A percentile compares a stretch with the other conserved stretches of the same genome.
Evolutionary conservation across 2,888 invertebrate genomes (phyloP).

Genomic region (Ethmia dodecea): DNA sequence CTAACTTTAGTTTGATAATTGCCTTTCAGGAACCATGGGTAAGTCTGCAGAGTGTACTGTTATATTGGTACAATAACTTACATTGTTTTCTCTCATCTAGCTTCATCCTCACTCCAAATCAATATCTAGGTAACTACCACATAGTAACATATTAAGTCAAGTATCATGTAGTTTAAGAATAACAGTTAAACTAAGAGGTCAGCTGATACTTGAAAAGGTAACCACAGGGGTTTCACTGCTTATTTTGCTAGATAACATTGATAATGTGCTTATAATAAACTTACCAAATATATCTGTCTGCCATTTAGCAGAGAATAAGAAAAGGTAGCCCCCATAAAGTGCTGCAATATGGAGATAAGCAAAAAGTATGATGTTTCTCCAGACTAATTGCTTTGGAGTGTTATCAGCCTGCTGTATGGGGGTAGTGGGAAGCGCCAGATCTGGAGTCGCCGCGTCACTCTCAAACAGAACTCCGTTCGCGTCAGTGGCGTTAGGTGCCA

Average conservation of each 20-base stretch:
- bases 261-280: slow-evolving; percentile 26
- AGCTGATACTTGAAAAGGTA: too few relatives aligned
- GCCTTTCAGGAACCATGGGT: too few relatives aligned
- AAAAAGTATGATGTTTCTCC: slow-evolving; percentile 90
- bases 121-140: too few relatives aligned
- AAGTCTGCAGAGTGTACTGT: too few relatives aligned
- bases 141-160: too few relatives aligned
- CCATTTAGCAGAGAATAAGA: slow-evolving; percentile 85
- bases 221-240: too few relatives aligned
- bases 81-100: too few relatives aligned
- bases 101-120: too few relatives aligned
- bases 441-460: slow-evolving; percentile 63
- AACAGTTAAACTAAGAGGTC: too few relatives aligned
- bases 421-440: slow-evolving; percentile 51
- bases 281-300: slow-evolving; percentile 85
- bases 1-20: too few relatives aligned
- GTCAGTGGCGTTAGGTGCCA: slow-evolving; percentile 66
- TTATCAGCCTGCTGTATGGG: slow-evolving; percentile 73
- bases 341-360: slow-evolving; percentile 85
- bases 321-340: slow-evolving; percentile 85
- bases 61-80: too few relatives aligned
- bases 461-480: slow-evolving; percentile 69
- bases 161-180: too few relatives aligned
- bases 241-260: slow-evolving; percentile 5
- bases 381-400: slow-evolving; percentile 81